Evolutionary conservation across 2,113 vertebrate genomes (phyloP).

Genomic region (Ciconia boyciana): DNA sequence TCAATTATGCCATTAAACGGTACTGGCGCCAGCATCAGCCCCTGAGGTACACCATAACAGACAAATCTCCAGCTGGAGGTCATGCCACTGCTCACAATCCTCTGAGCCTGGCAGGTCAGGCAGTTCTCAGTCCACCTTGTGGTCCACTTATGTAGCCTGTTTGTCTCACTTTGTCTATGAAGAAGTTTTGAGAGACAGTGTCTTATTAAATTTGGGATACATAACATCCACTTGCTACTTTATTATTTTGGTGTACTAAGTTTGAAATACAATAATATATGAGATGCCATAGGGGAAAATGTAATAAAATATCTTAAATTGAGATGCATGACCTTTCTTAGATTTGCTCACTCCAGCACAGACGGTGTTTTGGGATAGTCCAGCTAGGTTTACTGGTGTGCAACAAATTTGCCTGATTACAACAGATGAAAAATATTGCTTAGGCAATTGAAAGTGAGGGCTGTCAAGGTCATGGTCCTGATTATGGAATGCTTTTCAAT

Average conservation of each 20-base stretch:
- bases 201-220: background rate
- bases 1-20: background rate
- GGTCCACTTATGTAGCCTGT: background rate
- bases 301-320: background rate
- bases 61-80: background rate
- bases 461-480: slow-evolving; percentile 29
- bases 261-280: background rate
- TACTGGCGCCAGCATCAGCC: background rate
- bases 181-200: background rate
- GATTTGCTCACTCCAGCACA: background rate
- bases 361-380: background rate
- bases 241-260: background rate
- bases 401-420: slow-evolving; percentile 13
- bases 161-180: background rate
- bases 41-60: background rate
- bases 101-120: background rate
- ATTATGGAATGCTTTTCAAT: slow-evolving; percentile 47
- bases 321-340: background rate
- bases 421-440: slow-evolving; percentile 37
- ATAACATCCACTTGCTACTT: background rate
- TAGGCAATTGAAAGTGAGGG: slow-evolving; percentile 27
- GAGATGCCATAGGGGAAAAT: background rate
- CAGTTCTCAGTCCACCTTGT: background rate
- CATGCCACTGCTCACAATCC: background rate
- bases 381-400: background rate